Conservation (phyloP, 2,113 vertebrate species). For the Pseudorasbora parva region DNA sequence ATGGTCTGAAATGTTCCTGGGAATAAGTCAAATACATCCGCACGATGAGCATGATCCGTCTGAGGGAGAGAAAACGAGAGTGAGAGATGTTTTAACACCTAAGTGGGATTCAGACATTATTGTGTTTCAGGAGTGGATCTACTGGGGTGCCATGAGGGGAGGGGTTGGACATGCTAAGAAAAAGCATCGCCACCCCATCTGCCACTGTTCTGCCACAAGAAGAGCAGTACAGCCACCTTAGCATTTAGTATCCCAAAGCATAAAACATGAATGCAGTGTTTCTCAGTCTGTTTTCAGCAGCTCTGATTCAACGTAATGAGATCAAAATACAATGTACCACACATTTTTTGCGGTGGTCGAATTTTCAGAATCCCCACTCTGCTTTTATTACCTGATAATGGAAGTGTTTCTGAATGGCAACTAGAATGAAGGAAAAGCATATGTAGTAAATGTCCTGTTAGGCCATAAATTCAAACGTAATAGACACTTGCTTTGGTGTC, state of each 20-base stretch:
- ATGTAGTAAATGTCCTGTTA: too few species aligned
- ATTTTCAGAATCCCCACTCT: too few species aligned
- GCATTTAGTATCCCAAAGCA: not conserved
- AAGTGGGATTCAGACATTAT: not conserved
- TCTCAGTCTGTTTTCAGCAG: not conserved
- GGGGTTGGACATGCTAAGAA: too few species aligned
- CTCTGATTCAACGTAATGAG: not conserved
- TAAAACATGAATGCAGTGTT: not conserved
- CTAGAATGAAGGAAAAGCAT: too few species aligned
- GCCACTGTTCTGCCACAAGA: too few species aligned
- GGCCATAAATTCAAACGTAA: not conserved
- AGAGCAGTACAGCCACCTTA: too few species aligned
- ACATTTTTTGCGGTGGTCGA: too few species aligned
- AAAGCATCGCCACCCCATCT: too few species aligned
- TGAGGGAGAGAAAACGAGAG: not conserved
- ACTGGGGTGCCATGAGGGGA: not conserved
- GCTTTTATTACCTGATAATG: too few species aligned
- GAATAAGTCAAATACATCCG: constrained; percentile 91
- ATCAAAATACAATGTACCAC: not conserved
- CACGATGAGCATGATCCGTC: constrained; percentile 76
- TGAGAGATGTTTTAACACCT: not conserved
- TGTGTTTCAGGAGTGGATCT: not conserved
- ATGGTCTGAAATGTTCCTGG: constrained; percentile 92
- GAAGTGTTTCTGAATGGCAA: too few species aligned
- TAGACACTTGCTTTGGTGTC: not conserved